These are phyloP conservation scores for Habropoda laboriosa DNA, from an alignment of 1,140 invertebrate genomes.

Conservation along the genomic window DNA sequence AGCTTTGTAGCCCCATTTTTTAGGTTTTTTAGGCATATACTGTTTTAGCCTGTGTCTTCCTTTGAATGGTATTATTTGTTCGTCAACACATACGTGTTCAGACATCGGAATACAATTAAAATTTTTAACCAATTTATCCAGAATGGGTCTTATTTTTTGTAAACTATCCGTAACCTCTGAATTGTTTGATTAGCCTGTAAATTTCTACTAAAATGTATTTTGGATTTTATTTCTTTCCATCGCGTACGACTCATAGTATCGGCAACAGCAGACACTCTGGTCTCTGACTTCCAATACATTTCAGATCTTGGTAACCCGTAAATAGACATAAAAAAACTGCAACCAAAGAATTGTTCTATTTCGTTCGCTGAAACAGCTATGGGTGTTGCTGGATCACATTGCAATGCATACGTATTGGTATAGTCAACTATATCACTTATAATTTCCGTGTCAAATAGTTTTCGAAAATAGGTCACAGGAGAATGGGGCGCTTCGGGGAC, in stretches of 20 bases:
- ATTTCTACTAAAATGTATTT: conserved; percentile 14
- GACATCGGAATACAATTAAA: neutral
- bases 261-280: conserved; percentile 1
- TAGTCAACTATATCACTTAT: conserved; percentile 16
- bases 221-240: conserved; percentile 1
- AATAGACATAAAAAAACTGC: conserved; percentile 7
- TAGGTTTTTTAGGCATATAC: conserved; percentile 18
- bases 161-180: conserved; percentile 11
- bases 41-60: neutral
- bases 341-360: conserved; percentile 18
- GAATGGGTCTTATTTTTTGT: conserved; percentile 27
- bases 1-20: conserved; percentile 28
- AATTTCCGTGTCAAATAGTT: conserved; percentile 14
- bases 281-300: conserved; percentile 13
- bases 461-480: conserved; percentile 19
- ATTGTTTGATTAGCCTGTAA: conserved; percentile 21
- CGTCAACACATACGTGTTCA: conserved; percentile 3
- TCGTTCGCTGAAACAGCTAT: conserved; percentile 23
- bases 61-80: neutral
- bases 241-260: conserved; percentile 5
- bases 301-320: conserved; percentile 6
- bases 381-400: conserved; percentile 24
- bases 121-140: conserved; percentile 8
- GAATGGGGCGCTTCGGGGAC: conserved; percentile 1
- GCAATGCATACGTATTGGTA: conserved; percentile 18